Percentiles rank a stretch among this genome's conserved stretches.
These are phyloP conservation scores for Zaprionus ghesquierei DNA, from an alignment of 1,140 invertebrate species.

Conservation along the genomic window DNA sequence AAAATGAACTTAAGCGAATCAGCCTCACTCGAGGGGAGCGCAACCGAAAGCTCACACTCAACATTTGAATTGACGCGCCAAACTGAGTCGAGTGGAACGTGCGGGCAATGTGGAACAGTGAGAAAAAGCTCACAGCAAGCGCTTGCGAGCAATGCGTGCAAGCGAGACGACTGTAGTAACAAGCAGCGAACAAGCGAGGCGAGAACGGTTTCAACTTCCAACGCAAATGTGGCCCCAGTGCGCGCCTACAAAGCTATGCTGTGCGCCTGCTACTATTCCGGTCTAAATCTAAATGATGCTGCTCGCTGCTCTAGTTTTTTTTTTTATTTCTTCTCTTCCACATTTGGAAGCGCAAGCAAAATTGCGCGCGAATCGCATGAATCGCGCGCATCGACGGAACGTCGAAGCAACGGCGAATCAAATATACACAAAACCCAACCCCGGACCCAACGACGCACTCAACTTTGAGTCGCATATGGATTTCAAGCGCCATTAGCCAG, in stretches of 20 bases:
- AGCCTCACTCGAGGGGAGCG: neutral
- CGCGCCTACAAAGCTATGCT: slow-evolving; percentile 18
- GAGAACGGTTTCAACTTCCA: slow-evolving; percentile 36
- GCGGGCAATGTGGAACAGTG: neutral
- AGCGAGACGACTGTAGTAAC: slow-evolving; percentile 17
- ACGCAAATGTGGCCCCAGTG: slow-evolving; percentile 17
- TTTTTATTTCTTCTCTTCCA: slow-evolving; percentile 35
- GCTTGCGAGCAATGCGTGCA: slow-evolving; percentile 28
- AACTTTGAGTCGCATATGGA: slow-evolving; percentile 49
- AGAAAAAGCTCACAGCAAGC: no score
- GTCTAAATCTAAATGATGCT: slow-evolving; percentile 83
- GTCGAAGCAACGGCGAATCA: slow-evolving; percentile 19
- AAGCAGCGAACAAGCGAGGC: neutral
- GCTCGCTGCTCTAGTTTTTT: slow-evolving; percentile 77
- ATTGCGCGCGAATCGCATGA: slow-evolving; percentile 29
- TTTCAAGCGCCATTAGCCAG: slow-evolving; percentile 42
- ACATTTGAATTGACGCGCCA: slow-evolving; percentile 21
- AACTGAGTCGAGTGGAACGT: slow-evolving; percentile 2
- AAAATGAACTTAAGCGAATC: slow-evolving; percentile 16
- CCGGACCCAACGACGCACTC: slow-evolving; percentile 32
- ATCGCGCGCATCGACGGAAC: slow-evolving; percentile 3
- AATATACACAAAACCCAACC: slow-evolving; percentile 5
- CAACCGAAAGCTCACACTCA: slow-evolving; percentile 5
- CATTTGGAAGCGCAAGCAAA: slow-evolving; percentile 48
- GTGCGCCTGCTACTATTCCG: slow-evolving; percentile 79